These are phyloP conservation scores for Malachius bipustulatus DNA, from an alignment of 2,888 invertebrate species.

Conservation along the genomic window DNA sequence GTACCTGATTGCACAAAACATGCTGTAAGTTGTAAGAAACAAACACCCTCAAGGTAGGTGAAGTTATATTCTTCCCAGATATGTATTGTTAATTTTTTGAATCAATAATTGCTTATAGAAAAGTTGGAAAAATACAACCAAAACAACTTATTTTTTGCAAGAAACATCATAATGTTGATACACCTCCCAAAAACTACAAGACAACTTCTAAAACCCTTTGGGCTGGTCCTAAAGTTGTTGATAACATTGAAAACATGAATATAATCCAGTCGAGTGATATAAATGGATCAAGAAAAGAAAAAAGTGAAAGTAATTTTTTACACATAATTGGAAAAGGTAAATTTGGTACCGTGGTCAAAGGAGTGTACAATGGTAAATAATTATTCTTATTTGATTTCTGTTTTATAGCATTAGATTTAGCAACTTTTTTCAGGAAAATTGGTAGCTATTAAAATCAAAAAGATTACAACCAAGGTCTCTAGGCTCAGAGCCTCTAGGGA, in stretches of 20 bases:
- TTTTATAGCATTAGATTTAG: background rate
- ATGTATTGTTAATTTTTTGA: no score
- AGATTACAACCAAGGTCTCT: conserved; percentile 1
- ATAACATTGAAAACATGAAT: conserved; percentile 4
- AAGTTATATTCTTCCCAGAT: no score
- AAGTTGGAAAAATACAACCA: no score
- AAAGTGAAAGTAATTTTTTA: conserved; percentile 18
- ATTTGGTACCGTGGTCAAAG: conserved; percentile 33
- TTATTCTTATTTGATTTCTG: background rate
- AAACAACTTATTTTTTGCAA: no score
- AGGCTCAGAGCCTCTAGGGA: conserved; percentile 5
- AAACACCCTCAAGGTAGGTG: no score
- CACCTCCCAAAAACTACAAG: no score
- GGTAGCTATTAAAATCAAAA: conserved; percentile 12
- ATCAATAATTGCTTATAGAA: no score
- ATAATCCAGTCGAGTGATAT: conserved; percentile 26
- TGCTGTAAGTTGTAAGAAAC: no score
- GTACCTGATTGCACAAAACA: no score
- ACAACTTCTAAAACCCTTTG: conserved; percentile 1
- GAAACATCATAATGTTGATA: no score
- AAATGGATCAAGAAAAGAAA: conserved; percentile 25
- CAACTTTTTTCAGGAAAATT: conserved; percentile 9
- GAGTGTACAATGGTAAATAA: conserved; percentile 27
- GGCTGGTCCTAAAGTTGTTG: background rate
- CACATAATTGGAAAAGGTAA: conserved; percentile 30